A percentile compares a stretch with the other conserved stretches of the same genome.
These are phyloP conservation scores for Zaprionus obscuricornis DNA, from an alignment of 2,888 invertebrate species.

Conservation along the genomic window DNA sequence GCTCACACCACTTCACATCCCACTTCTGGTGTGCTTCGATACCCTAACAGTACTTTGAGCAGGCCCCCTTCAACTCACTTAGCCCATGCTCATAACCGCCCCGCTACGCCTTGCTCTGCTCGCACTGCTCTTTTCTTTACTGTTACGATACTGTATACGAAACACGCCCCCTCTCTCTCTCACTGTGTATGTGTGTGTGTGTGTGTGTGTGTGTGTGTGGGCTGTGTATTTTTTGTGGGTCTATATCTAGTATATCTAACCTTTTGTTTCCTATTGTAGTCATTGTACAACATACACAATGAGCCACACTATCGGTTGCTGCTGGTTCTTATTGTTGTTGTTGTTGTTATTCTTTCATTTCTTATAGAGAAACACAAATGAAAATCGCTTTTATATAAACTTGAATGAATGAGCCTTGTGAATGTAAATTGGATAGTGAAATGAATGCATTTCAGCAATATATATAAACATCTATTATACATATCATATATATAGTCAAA, in stretches of 20 bases:
- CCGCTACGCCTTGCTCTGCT: conserved; percentile 4
- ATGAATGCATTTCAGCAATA: conserved; percentile 20
- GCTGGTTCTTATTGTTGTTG: too few relatives aligned
- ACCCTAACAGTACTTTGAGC: conserved; percentile 39
- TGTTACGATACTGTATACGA: conserved; percentile 35
- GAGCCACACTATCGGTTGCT: conserved; percentile 53
- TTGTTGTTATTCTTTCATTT: conserved; percentile 36
- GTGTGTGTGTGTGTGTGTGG: conserved; percentile 16
- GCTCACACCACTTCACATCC: conserved; percentile 60
- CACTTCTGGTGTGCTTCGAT: conserved; percentile 21
- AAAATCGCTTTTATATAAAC: conserved; percentile 73
- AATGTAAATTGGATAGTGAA: conserved; percentile 43
- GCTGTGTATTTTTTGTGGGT: too few relatives aligned
- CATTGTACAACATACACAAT: conserved; percentile 65
- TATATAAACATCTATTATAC: neutral
- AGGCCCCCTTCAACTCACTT: conserved; percentile 17
- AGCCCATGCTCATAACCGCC: neutral
- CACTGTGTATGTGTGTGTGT: conserved; percentile 22
- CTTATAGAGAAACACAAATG: conserved; percentile 34
- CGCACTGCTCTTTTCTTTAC: neutral
- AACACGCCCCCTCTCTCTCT: conserved; percentile 60
- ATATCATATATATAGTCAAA: too few relatives aligned
- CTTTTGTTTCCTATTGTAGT: conserved; percentile 73
- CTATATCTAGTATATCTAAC: conserved; percentile 57
- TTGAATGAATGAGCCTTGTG: conserved; percentile 48